Evolutionary conservation across 2,113 vertebrate genomes (phyloP).

Genomic region (Psammodynastes pulverulentus): DNA sequence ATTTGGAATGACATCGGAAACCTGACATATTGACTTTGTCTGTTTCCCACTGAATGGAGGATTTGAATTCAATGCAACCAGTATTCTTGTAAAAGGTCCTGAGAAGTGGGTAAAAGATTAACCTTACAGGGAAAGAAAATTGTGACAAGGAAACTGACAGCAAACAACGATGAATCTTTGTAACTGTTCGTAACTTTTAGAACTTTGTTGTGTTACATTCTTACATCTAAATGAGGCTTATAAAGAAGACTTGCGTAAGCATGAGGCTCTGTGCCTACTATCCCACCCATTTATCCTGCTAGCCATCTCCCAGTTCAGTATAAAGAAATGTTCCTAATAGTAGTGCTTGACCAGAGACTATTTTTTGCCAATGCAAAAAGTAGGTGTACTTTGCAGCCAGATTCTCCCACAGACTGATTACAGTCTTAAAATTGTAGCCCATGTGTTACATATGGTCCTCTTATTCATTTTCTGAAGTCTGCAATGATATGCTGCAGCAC

Average conservation of each 20-base stretch:
- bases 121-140: background rate
- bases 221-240: background rate
- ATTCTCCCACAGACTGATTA: background rate
- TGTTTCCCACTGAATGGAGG: background rate
- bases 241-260: background rate
- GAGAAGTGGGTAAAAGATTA: background rate
- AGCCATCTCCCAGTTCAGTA: background rate
- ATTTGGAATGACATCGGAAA: too few relatives aligned
- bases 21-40: background rate
- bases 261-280: background rate
- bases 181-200: background rate
- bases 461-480: background rate
- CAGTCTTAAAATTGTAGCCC: background rate
- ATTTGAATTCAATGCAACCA: background rate
- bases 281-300: background rate
- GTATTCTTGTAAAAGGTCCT: background rate
- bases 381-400: background rate
- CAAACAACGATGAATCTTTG: background rate
- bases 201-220: background rate
- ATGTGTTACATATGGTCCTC: background rate
- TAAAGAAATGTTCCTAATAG: background rate
- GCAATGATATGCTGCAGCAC: background rate
- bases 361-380: background rate
- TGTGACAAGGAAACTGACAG: background rate
- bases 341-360: background rate